Percentiles rank a stretch among this genome's conserved stretches.
Evolutionary conservation across 2,888 invertebrate genomes (phyloP).

Genomic region (Prenolepis imparis): DNA sequence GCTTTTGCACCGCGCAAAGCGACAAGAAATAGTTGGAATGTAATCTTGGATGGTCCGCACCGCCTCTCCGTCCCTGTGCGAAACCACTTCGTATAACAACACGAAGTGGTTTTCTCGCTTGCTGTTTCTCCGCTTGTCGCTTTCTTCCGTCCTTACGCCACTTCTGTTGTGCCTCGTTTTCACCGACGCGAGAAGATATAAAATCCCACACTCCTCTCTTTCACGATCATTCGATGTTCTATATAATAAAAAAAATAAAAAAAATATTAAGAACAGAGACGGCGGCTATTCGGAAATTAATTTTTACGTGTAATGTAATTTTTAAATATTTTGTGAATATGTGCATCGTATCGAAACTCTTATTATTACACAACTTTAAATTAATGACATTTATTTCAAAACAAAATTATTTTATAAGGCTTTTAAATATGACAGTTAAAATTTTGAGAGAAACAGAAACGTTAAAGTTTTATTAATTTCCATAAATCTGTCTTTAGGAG

Average conservation of each 20-base stretch:
- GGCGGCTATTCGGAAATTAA: not conserved
- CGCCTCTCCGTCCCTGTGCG: slow-evolving; percentile 62
- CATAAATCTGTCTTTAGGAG: not conserved
- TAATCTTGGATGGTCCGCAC: slow-evolving; percentile 78
- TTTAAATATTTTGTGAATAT: not conserved
- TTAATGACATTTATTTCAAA: slow-evolving; percentile 6
- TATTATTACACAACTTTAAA: not conserved
- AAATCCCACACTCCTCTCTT: slow-evolving; percentile 64
- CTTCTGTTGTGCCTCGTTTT: slow-evolving; percentile 51
- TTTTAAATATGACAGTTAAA: not conserved
- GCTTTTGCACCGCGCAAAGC: slow-evolving; percentile 77
- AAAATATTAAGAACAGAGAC: not conserved
- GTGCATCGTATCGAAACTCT: not conserved
- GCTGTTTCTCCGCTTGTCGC: slow-evolving; percentile 58
- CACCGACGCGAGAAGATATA: slow-evolving; percentile 56
- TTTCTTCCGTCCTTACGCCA: slow-evolving; percentile 32
- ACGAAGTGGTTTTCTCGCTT: slow-evolving; percentile 56
- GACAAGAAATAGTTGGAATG: slow-evolving; percentile 82
- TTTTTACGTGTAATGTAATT: not conserved
- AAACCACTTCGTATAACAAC: slow-evolving; percentile 75
- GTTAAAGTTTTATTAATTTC: not conserved
- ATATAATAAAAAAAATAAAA: too few relatives aligned
- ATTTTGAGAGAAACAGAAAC: not conserved
- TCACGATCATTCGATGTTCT: slow-evolving; percentile 62
- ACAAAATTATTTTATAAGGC: not conserved